phyloP scores from a whole-genome alignment of 2,113 vertebrate species.

The Cheilinus undulatus region DNA sequence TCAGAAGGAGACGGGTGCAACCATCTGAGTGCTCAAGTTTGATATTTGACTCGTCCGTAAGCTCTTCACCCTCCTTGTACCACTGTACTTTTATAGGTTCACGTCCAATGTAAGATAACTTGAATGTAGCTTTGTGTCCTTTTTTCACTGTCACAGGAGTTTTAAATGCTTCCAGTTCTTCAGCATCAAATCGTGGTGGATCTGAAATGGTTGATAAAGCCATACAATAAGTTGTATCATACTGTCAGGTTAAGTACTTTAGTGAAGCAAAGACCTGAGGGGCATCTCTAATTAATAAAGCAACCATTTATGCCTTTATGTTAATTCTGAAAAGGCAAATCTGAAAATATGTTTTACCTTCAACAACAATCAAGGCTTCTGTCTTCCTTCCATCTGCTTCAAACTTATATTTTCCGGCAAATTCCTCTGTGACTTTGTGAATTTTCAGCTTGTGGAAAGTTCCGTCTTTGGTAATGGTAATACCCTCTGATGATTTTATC shows the following conservation, averaged over 20 bases:
- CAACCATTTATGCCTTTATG: background rate
- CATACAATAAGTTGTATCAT: conserved; percentile 1
- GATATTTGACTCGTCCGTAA: conserved; percentile 77
- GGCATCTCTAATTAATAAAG: background rate
- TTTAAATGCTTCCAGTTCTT: conserved; percentile 81
- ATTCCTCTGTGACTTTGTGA: conserved; percentile 80
- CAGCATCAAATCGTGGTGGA: conserved; percentile 85
- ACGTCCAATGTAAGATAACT: conserved; percentile 84
- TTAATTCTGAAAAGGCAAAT: background rate
- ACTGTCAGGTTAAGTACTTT: background rate
- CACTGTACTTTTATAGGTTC: conserved; percentile 87
- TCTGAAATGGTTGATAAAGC: conserved; percentile 76
- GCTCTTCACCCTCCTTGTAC: conserved; percentile 87
- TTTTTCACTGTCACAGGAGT: conserved; percentile 85
- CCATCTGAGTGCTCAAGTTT: conserved; percentile 81
- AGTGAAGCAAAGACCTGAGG: too few relatives aligned
- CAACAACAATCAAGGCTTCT: conserved; percentile 80
- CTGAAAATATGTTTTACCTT: conserved; percentile 75
- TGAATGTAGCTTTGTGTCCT: conserved; percentile 85
- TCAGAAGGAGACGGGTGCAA: conserved; percentile 80
- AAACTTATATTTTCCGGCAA: conserved; percentile 89
- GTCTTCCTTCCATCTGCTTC: conserved; percentile 86
- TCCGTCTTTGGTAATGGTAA: conserved; percentile 86
- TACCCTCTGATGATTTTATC: conserved; percentile 82
- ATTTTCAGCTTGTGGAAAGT: conserved; percentile 86